Base-by-base conservation (phyloP, 2,888 invertebrate genomes). In the Cerastoderma edule region DNA sequence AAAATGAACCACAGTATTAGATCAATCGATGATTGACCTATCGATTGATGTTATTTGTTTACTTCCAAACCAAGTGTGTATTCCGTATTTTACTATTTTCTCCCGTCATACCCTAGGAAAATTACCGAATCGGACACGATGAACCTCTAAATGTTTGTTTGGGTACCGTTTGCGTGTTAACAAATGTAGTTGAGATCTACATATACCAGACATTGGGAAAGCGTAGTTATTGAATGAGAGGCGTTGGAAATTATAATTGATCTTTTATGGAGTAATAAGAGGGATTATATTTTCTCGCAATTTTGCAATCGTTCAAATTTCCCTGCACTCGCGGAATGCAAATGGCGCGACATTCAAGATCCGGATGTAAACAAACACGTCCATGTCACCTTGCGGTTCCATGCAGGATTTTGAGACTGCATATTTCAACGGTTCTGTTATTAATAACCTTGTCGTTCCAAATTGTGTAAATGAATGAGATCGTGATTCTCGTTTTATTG, bases 341-440 rank as follows among this genome's bases (percentile, higher is more conserved):
- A 85, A 86, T 89, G 89, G 89, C 89, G 89, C 84, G 87, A 82
- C 82, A 85, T 89, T 89, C 85, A 78, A 83, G 56, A 72, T 68
- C 39, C 46, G 54, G 66, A 66, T 66, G 50, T 33, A 60, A 60
- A 60, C 60, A 56, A 56, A 56, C 56, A 56, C 30, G 50, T 50
- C 50, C 50, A 24, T 50, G 50, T 50, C 50, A 50, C 56, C 56
- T 56, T 30, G 50, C 5, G 6, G 50, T 13, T 13, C 22, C 50
- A 13, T 50, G 13, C 10, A 24, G 50, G 2, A 22, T 50, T 50
- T 50, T 1, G 13, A 19, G 44, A 16, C 44, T 44, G 44, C 16
- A 44, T 44, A 44, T 16, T 13, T 13, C 13, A 13, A 16, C 16
- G 44, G 10, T 44, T 16, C 30, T 56, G 27, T n/a, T n/a, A n/a